Evolutionary conservation across 2,888 invertebrate genomes (phyloP).

Genomic region (Sphaeridia pumilis): DNA sequence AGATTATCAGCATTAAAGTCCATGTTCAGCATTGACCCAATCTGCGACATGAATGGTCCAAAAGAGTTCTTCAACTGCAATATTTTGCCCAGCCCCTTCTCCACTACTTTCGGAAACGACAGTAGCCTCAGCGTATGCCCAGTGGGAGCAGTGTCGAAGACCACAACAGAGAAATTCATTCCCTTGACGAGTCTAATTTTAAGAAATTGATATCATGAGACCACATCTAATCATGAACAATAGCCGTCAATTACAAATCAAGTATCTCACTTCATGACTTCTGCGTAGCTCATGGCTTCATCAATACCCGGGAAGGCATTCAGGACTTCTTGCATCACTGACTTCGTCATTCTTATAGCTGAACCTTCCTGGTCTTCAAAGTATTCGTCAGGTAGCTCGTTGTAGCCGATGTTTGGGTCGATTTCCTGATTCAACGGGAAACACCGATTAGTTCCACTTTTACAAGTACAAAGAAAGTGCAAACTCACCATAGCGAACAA

Average conservation of each 20-base stretch:
- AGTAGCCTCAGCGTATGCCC: constrained; percentile 92
- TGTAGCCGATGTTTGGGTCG: constrained; percentile 90
- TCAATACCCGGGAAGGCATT: constrained; percentile 98
- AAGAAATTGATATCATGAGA: constrained; percentile 15
- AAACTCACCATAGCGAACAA: constrained; percentile 89
- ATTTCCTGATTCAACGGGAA: constrained; percentile 54
- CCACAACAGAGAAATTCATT: constrained; percentile 98
- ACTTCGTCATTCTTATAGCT: constrained; percentile 62
- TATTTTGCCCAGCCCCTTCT: constrained; percentile 89
- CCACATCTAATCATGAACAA: too few species aligned
- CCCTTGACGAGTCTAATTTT: constrained; percentile 89
- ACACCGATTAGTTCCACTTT: background rate
- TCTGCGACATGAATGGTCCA: constrained; percentile 57
- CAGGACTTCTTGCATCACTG: constrained; percentile 84
- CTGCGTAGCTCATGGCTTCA: constrained; percentile 67
- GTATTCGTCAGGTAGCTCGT: constrained; percentile 89
- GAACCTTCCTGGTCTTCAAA: constrained; percentile 75
- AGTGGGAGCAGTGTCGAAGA: constrained; percentile 98
- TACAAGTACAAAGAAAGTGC: background rate
- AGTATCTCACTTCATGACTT: constrained; percentile 21
- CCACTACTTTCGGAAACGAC: constrained; percentile 94
- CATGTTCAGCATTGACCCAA: constrained; percentile 63
- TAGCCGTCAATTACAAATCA: too few species aligned
- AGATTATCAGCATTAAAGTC: constrained; percentile 86
- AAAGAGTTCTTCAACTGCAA: constrained; percentile 82